These are phyloP conservation scores for Linnaemya vulpina DNA, from an alignment of 2,888 invertebrate species.

Conservation along the genomic window DNA sequence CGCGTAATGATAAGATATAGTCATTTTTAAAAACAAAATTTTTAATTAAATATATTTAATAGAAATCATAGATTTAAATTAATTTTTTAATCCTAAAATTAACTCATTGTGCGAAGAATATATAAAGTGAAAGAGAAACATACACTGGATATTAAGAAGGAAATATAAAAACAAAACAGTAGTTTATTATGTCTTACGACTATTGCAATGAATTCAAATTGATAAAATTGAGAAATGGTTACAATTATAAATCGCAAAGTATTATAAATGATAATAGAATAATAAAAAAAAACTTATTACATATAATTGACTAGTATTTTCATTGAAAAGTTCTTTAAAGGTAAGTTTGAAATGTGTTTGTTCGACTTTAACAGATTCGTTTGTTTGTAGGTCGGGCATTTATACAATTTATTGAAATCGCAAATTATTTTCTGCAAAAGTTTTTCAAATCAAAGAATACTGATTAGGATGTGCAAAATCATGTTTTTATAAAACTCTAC, in stretches of 20 bases:
- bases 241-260: slow-evolving; percentile 63
- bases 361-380: neutral
- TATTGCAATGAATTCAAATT: slow-evolving; percentile 66
- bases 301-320: neutral
- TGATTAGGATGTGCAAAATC: too few species aligned
- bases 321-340: neutral
- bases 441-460: too few species aligned
- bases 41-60: slow-evolving; percentile 54
- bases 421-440: too few species aligned
- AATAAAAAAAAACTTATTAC: slow-evolving; percentile 64
- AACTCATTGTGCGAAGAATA: slow-evolving; percentile 48
- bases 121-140: neutral
- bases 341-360: neutral
- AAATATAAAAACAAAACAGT: slow-evolving; percentile 39
- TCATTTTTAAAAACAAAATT: slow-evolving; percentile 55
- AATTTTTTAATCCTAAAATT: slow-evolving; percentile 62
- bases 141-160: slow-evolving; percentile 14
- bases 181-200: slow-evolving; percentile 64
- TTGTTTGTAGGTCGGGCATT: neutral
- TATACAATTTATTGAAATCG: neutral
- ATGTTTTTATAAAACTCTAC: too few species aligned
- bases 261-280: slow-evolving; percentile 66
- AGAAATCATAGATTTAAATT: slow-evolving; percentile 57
- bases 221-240: slow-evolving; percentile 45
- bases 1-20: slow-evolving; percentile 54